These are phyloP conservation scores for Eurytemora carolleeae DNA, from an alignment of 1,140 invertebrate genomes.

Conservation along the genomic window DNA sequence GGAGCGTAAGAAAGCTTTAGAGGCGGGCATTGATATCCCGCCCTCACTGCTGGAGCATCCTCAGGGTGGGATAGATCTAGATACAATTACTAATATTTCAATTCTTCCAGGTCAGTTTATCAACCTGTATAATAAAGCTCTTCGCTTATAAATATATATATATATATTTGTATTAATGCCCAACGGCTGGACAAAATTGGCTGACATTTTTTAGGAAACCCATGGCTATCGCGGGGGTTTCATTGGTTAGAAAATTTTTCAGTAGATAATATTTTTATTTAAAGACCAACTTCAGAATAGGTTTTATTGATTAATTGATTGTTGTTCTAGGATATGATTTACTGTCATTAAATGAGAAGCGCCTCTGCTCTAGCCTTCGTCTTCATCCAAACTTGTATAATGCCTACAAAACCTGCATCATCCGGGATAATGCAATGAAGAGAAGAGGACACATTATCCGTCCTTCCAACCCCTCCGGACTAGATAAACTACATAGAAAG, in stretches of 20 bases:
- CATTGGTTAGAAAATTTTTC: no score
- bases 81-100: background rate
- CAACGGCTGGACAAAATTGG: background rate
- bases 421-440: conserved; percentile 25
- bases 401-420: conserved; percentile 14
- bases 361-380: conserved; percentile 6
- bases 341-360: conserved; percentile 6
- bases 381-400: conserved; percentile 10
- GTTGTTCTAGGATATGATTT: conserved; percentile 11
- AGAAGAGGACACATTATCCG: conserved; percentile 25
- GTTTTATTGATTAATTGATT: background rate
- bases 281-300: no score
- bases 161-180: background rate
- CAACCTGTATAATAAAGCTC: no score
- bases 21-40: background rate
- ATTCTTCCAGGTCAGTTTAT: background rate
- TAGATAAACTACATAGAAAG: conserved; percentile 16
- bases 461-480: conserved; percentile 6
- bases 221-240: no score
- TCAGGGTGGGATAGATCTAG: background rate
- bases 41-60: background rate
- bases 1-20: background rate
- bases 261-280: no score
- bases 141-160: background rate
- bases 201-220: no score